Evolutionary conservation across 1,140 invertebrate species (phyloP).

Genomic region (Druon quercuslanigerum): DNA sequence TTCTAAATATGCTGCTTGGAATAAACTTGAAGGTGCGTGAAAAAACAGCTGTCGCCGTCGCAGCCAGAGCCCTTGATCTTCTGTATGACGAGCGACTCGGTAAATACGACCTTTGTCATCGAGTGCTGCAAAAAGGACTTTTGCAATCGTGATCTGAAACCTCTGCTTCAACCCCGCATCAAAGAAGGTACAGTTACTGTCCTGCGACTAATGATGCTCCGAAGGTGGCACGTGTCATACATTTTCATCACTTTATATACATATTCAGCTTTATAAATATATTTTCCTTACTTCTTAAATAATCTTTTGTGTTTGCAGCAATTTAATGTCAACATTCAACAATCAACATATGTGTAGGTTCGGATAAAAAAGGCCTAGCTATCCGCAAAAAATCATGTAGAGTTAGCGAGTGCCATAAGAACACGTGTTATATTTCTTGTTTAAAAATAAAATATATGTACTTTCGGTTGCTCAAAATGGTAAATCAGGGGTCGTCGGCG

Average conservation of each 20-base stretch:
- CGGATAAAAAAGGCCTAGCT: no score
- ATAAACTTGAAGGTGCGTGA: conserved; percentile 74
- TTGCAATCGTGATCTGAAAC: conserved; percentile 79
- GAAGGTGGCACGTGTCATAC: conserved; percentile 57
- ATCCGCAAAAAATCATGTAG: no score
- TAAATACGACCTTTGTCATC: conserved; percentile 78
- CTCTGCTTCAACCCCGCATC: conserved; percentile 73
- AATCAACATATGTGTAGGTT: no score
- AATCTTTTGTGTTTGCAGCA: no score
- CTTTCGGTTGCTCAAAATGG: no score
- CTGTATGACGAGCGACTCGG: conserved; percentile 74
- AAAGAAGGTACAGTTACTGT: conserved; percentile 71
- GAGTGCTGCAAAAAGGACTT: conserved; percentile 82
- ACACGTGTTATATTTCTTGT: no score
- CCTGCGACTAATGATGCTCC: conserved; percentile 62
- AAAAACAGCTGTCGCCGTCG: conserved; percentile 70
- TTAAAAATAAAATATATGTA: no score
- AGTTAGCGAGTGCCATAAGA: no score
- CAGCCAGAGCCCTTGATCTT: conserved; percentile 74
- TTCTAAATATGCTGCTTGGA: conserved; percentile 67
- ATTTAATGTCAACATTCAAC: no score
- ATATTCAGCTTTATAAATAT: not conserved
- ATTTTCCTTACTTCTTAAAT: not conserved
- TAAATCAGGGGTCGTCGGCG: no score
- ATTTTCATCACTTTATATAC: not conserved